Evolutionary conservation across 2,113 vertebrate species (phyloP).

Genomic region (Colistium nudipinnis): DNA sequence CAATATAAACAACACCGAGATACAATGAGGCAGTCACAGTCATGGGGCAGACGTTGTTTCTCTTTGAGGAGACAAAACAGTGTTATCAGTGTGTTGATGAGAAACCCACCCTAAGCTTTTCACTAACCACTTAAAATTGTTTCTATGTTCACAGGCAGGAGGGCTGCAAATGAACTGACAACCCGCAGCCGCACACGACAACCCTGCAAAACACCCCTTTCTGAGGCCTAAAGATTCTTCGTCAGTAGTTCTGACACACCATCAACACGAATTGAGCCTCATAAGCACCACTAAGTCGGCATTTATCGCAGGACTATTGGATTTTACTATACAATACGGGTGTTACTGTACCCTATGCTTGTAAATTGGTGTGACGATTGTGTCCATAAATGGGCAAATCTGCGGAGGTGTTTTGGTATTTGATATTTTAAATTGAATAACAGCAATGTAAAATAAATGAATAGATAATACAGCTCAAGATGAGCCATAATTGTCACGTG

Average conservation of each 20-base stretch:
- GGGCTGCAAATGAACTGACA: conserved; percentile 11
- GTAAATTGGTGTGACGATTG: background rate
- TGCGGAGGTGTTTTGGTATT: background rate
- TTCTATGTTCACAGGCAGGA: conserved; percentile 3
- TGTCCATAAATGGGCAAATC: background rate
- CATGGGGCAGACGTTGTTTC: conserved; percentile 18
- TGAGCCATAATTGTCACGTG: background rate
- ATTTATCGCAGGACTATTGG: conserved; percentile 25
- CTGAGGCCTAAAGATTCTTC: conserved; percentile 13
- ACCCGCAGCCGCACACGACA: conserved; percentile 32
- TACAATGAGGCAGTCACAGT: conserved; percentile 38
- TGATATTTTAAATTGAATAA: background rate
- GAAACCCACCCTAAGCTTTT: conserved; percentile 22
- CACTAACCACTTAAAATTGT: conserved; percentile 20
- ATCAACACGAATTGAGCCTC: conserved; percentile 19
- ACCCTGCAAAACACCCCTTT: conserved; percentile 24
- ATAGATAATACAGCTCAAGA: too few relatives aligned
- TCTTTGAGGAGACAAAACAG: conserved; percentile 17
- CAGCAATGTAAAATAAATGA: background rate
- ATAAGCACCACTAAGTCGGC: conserved; percentile 3
- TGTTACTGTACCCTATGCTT: conserved; percentile 9
- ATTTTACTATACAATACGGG: conserved; percentile 13
- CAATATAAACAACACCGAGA: conserved; percentile 59
- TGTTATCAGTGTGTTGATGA: conserved; percentile 30
- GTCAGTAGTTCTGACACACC: conserved; percentile 22